A percentile compares a stretch with the other conserved stretches of the same genome.
phyloP scores from a whole-genome alignment of 2,113 vertebrate species.

The Ursus arctos region DNA sequence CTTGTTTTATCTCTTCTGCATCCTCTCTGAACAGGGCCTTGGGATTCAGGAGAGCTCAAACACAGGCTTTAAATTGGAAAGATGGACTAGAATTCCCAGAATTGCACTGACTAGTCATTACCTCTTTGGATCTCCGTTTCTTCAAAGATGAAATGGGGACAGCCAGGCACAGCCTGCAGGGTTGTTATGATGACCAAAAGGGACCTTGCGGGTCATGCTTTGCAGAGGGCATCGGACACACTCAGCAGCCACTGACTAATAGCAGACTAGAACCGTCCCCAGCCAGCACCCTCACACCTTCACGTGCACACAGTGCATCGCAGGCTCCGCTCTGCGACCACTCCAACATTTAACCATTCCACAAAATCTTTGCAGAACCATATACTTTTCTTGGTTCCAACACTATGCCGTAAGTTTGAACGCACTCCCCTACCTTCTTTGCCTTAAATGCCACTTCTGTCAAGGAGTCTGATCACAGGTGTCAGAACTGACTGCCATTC shows the following conservation, averaged over 20 bases:
- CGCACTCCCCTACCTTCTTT: background rate
- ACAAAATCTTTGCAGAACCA: background rate
- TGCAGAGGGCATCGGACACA: background rate
- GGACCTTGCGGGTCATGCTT: background rate
- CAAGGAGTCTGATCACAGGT: background rate
- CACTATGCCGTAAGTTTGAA: background rate
- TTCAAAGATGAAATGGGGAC: background rate
- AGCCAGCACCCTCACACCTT: background rate
- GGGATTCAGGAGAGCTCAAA: background rate
- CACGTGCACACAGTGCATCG: accelerated
- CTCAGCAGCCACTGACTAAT: background rate
- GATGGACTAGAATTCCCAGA: background rate
- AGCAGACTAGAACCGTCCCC: background rate
- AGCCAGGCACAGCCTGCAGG: background rate
- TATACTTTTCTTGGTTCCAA: background rate
- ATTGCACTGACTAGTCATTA: background rate
- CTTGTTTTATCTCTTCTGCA: background rate
- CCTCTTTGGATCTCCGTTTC: background rate
- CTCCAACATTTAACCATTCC: background rate
- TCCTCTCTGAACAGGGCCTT: background rate
- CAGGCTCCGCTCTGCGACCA: accelerated
- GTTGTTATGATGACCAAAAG: background rate
- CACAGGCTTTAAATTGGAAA: background rate
- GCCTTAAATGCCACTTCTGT: background rate
- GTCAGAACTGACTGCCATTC: background rate